Evolutionary conservation across 2,113 vertebrate genomes (phyloP).

Genomic region (Polypterus bichir): DNA sequence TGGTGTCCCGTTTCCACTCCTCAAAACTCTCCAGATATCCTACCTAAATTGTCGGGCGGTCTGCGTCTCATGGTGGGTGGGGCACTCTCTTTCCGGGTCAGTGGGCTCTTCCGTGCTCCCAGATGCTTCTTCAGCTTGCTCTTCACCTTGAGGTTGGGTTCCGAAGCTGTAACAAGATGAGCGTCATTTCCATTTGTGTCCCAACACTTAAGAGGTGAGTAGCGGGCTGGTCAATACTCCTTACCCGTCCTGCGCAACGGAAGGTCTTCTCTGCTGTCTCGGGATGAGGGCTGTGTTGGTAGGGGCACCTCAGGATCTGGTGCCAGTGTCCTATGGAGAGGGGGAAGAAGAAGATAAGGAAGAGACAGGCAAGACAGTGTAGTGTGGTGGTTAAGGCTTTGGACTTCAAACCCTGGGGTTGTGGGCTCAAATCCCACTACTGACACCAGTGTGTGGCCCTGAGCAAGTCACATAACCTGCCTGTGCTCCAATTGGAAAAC

Average conservation of each 20-base stretch:
- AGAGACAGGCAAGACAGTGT: not conserved
- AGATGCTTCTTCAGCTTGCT: conserved; percentile 79
- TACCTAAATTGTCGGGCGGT: conserved; percentile 60
- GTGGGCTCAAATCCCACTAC: too few species aligned
- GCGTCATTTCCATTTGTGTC: conserved; percentile 8
- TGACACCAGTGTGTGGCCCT: too few species aligned
- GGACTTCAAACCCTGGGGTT: too few species aligned
- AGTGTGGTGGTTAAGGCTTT: too few species aligned
- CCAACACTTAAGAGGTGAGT: not conserved
- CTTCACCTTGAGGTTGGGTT: conserved; percentile 84
- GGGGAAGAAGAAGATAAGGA: conserved; percentile 9
- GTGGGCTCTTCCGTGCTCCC: conserved; percentile 72
- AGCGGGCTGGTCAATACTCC: too few species aligned
- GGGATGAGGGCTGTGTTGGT: conserved; percentile 41
- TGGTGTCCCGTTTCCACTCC: too few species aligned
- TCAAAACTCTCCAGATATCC: conserved; percentile 1
- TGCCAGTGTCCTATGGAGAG: conserved; percentile 54
- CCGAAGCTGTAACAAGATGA: conserved; percentile 52
- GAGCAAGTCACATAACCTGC: too few species aligned
- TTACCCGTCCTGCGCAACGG: conserved; percentile 73
- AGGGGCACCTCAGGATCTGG: conserved; percentile 53
- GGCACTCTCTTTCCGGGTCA: conserved; percentile 77
- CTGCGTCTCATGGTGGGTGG: conserved; percentile 65
- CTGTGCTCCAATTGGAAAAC: too few species aligned
- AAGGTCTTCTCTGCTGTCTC: conserved; percentile 53